These are phyloP conservation scores for Orthosia incerta DNA, from an alignment of 2,888 invertebrate genomes.

Conservation along the genomic window DNA sequence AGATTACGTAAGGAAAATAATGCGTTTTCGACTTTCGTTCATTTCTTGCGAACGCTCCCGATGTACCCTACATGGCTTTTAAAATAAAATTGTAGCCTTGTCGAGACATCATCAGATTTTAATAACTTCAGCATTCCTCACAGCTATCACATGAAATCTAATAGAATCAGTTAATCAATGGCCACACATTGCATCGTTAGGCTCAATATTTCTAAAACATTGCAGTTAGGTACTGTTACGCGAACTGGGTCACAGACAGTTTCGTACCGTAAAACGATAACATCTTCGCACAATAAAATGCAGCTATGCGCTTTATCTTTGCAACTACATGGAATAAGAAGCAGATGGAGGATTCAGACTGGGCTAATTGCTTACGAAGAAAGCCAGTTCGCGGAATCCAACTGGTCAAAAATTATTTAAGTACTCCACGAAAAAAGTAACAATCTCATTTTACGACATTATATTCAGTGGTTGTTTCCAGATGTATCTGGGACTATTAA, in stretches of 20 bases:
- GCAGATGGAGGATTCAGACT: slow-evolving; percentile 23
- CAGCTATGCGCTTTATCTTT: slow-evolving; percentile 67
- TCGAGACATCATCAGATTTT: background rate
- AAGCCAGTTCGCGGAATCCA: background rate
- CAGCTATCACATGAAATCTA: slow-evolving; percentile 28
- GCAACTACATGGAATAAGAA: slow-evolving; percentile 32
- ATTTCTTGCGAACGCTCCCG: no score
- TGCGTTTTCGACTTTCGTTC: background rate
- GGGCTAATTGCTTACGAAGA: no score
- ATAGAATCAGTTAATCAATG: slow-evolving; percentile 48
- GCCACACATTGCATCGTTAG: slow-evolving; percentile 46
- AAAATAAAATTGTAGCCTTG: background rate
- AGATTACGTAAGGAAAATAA: background rate
- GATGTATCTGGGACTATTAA: no score
- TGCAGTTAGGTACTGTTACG: slow-evolving; percentile 66
- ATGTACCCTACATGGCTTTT: no score
- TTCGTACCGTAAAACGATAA: slow-evolving; percentile 70
- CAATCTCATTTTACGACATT: no score
- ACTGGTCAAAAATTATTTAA: background rate
- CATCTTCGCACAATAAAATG: slow-evolving; percentile 65
- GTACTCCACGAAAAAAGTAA: background rate
- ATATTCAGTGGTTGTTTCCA: no score
- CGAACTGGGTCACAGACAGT: slow-evolving; percentile 67
- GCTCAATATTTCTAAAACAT: slow-evolving; percentile 62
- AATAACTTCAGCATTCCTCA: slow-evolving; percentile 9